Base-by-base conservation (phyloP, 2,113 vertebrate genomes). In the Psammodynastes pulverulentus region DNA sequence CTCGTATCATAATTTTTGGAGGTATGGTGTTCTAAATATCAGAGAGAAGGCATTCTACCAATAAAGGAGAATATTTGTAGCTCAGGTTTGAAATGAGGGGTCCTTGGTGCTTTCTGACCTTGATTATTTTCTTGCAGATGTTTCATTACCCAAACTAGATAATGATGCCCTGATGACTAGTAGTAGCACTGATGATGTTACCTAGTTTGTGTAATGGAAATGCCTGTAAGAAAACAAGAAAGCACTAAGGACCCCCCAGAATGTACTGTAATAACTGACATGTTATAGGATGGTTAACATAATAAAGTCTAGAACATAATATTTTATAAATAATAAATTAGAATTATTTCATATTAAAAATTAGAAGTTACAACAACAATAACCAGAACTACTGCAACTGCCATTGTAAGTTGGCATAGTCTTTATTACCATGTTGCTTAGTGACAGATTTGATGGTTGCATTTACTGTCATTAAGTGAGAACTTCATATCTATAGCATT, bases 271-370 rank as follows among this genome's bases (percentile, higher is more conserved):
- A 67, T 15, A 39, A 92, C 94, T 95, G 95, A 91, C 94, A 9
- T 94, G 6, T 92, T 94, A 87, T 52, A 94, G 88, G 93, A 92
- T 89, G 95, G 94, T 94, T 94, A 95, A 24, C 79, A 88, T 91
- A 96, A 93, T 91, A 94, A 95, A 96, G 94, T 15, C 46, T 95
- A 94, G 90, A 86, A 88, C 67, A 92, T 96, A 94, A 96, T 95
- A 86, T 96, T 96, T 96, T 90, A 94, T 95, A 95, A 97, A 67
- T 90, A 94, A 96, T 96, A 95, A 95, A 95, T 96, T 91, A 12
- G 92, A 88, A 86, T 96, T 91, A 96, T 97, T 96, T 95, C 94
- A 94, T 91, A 94, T 29, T 0, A 95, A 95, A 92, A 95, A 95
- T 93, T 94, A 95, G 92, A 49, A 92, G 53, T 46, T 94, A 48